phyloP scores from a whole-genome alignment of 2,113 vertebrate species.

The Orycteropus afer region DNA sequence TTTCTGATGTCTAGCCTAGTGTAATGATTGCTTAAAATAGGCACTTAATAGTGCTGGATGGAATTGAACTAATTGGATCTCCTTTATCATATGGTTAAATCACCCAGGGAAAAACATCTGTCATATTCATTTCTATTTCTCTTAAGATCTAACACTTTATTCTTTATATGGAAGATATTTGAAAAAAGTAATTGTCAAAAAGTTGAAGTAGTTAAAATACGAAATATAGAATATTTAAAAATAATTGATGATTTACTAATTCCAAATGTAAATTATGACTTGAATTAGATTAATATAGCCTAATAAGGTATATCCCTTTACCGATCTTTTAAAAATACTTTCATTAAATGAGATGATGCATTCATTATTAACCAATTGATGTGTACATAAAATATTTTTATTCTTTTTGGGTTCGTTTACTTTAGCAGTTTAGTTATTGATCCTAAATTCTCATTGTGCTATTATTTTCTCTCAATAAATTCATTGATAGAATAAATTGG shows the following conservation, averaged over 20 bases:
- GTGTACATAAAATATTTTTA: background rate
- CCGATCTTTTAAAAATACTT: background rate
- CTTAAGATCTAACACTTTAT: background rate
- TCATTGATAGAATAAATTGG: background rate
- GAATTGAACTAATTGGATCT: background rate
- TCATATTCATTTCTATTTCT: background rate
- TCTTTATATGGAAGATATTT: background rate
- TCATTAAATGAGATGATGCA: background rate
- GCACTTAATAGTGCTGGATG: background rate
- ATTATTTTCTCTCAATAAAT: constrained; percentile 2
- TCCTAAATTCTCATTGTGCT: background rate
- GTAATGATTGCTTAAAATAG: background rate
- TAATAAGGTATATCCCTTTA: background rate
- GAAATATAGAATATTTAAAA: constrained; percentile 1
- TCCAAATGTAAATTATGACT: constrained; percentile 15
- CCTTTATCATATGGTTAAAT: background rate
- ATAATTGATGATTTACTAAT: background rate
- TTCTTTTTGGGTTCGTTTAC: background rate
- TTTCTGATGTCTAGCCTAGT: background rate
- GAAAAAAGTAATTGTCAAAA: background rate
- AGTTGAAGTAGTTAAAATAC: constrained; percentile 12
- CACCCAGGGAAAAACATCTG: background rate
- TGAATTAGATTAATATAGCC: constrained; percentile 4
- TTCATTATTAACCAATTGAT: background rate
- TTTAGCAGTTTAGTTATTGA: background rate